Base-by-base conservation (phyloP, 35 echinoderm and acorn worm species). In the Ophiothrix spiculata region DNA sequence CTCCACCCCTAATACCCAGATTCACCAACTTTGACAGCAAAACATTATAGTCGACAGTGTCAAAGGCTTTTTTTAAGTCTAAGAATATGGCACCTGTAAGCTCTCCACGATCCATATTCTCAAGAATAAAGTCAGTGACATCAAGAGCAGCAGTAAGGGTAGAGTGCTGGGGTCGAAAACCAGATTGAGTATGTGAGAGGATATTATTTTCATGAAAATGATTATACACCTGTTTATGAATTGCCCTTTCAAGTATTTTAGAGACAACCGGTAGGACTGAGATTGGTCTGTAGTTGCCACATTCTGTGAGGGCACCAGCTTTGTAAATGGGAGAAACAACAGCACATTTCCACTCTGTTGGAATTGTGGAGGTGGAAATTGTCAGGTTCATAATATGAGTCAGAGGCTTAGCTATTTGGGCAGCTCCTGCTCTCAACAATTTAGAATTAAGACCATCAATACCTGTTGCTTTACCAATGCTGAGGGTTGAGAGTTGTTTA, bases 191-290 rank as follows among this genome's bases (percentile, higher is more conserved):
- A n/a, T n/a, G n/a, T n/a, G n/a, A n/a, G n/a, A n/a, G n/a, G n/a
- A n/a, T n/a, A n/a, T n/a, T n/a, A n/a, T n/a, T n/a, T n/a, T n/a
- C n/a, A n/a, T n/a, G n/a, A n/a, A n/a, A n/a, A n/a, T n/a, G n/a
- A n/a, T n/a, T n/a, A n/a, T n/a, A n/a, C n/a, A n/a, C n/a, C n/a
- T n/a, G n/a, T n/a, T n/a, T n/a, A n/a, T n/a, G n/a, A n/a, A n/a
- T n/a, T n/a, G n/a, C n/a, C n/a, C n/a, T n/a, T n/a, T n/a, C 49
- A 64, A 83, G 56, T 21, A 83, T 63, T 83, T 83, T 83, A 37
- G 81, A 56, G 23, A 83, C 41, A 31, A 69, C 56, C 25, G 81
- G 56, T 37, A 83, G 60, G 35, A 83, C 56, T 31, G 81, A 83
- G 64, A 83, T 21, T n/a, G 81, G 81, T 83, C 81, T 83, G 32